Base-by-base conservation (phyloP, 2,797 vertebrate species). In the Peromyscus nudipes region DNA sequence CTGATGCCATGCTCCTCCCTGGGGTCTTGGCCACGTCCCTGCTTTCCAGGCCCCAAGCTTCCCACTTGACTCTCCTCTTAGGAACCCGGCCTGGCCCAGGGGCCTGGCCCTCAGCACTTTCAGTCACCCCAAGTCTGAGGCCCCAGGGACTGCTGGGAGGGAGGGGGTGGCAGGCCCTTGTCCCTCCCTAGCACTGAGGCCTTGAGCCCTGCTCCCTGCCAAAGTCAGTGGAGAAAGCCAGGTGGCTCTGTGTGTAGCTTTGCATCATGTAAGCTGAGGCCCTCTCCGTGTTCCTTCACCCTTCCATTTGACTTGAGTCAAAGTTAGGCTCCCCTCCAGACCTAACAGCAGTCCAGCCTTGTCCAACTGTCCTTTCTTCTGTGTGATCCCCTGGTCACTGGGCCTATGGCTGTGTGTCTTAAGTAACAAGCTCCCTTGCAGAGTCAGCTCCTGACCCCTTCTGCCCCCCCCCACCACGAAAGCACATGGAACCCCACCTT, bases 51-150 rank as follows among this genome's bases (percentile, higher is more conserved):
- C 76, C 91, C 95, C 94, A 79, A 67, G 94, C 77, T 89, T 88
- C 97, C 91, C 25, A 57, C 80, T 92, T 46, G 46, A 96, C 92
- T 92, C 4, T 92, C 96, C 96, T 96, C 62, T 57, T 89, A 52
- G 97, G 94, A 97, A 89, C 90, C 97, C 62, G 93, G 96, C 92
- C 92, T 40, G 87, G 95, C 80, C 98, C 98, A 82, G 98, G 98
- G 98, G 98, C 98, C 98, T 84, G 96, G 97, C 98, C 98, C 94
- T 98, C 98, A 99, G 99, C 99, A 99, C 99, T 99, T 99, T 99
- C 98, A 98, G 98, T 98, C 97, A 77, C 97, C 98, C 98, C 96
- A 95, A 97, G 98, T 95, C 73, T 97, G 94, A 93, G 96, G 89
- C 97, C 97, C 94, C 0, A 0, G 2, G 88, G 90, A 86, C 92